These are phyloP conservation scores for Scopus umbretta DNA, from an alignment of 2,113 vertebrate species.

Conservation along the genomic window DNA sequence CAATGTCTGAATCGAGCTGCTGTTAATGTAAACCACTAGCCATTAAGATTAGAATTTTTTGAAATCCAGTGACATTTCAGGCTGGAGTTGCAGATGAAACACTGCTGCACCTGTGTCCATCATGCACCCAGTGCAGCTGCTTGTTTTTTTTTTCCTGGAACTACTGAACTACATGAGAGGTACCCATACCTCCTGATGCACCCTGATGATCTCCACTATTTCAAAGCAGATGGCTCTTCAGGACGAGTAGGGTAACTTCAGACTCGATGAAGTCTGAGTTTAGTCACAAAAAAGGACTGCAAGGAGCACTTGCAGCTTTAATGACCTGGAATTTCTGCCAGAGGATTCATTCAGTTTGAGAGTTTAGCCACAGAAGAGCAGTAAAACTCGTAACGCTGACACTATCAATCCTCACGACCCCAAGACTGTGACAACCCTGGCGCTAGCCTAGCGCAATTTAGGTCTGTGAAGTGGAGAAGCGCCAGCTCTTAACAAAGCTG, in stretches of 20 bases:
- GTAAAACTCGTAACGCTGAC: neutral
- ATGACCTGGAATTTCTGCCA: constrained; percentile 34
- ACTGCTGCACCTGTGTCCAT: accelerated
- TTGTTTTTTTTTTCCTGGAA: neutral
- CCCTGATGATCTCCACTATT: neutral
- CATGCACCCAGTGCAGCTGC: neutral
- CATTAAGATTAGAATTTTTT: neutral
- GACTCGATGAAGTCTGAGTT: neutral
- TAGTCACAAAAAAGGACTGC: constrained; percentile 16
- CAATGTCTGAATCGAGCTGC: neutral
- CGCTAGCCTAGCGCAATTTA: neutral
- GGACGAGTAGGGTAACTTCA: neutral
- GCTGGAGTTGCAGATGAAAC: neutral
- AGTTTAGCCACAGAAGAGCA: neutral
- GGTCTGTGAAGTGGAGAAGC: neutral
- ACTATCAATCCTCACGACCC: neutral
- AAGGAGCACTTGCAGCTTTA: neutral
- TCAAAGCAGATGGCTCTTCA: neutral
- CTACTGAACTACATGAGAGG: neutral
- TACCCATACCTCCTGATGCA: neutral
- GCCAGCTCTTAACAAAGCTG: neutral
- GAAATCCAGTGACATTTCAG: neutral
- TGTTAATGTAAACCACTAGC: neutral
- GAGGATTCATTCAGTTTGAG: constrained; percentile 16
- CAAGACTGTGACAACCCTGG: neutral